Percentiles rank a stretch among this genome's conserved stretches.
These are phyloP conservation scores for Montipora foliosa DNA, from an alignment of 64 coral and sea anemone species.

Conservation along the genomic window DNA sequence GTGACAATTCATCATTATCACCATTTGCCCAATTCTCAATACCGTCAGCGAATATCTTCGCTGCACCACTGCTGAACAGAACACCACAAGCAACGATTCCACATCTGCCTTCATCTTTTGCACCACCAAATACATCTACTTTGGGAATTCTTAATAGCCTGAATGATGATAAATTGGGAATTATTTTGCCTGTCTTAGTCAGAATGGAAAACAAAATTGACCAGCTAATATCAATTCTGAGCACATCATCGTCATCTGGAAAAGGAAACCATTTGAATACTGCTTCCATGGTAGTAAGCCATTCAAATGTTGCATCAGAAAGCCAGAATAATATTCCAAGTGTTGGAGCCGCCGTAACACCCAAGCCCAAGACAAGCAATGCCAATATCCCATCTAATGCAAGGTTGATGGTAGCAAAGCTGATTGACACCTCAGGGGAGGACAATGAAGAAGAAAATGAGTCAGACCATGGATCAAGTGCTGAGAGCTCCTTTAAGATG, in stretches of 20 bases:
- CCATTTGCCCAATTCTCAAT: slow-evolving; percentile 20
- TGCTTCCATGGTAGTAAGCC: not conserved
- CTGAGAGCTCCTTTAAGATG: not conserved
- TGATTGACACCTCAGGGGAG: not conserved
- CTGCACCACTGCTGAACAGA: slow-evolving; percentile 16
- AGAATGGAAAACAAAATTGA: slow-evolving; percentile 47
- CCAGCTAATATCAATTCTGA: slow-evolving; percentile 3
- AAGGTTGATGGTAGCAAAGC: not conserved
- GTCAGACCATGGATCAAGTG: not conserved
- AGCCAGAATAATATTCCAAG: not conserved
- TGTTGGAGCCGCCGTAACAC: not conserved
- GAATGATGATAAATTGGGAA: slow-evolving; percentile 10
- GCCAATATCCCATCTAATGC: not conserved
- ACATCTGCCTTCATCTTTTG: not conserved
- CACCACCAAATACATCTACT: not conserved
- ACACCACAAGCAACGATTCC: slow-evolving; percentile 1
- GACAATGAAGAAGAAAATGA: not conserved
- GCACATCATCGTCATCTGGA: not conserved
- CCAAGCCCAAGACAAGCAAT: not conserved
- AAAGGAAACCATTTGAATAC: not conserved
- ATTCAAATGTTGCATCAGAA: not conserved
- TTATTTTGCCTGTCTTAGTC: slow-evolving; percentile 25
- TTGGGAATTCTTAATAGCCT: slow-evolving; percentile 17
- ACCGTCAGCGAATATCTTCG: not conserved
- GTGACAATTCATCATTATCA: not conserved